phyloP scores from a whole-genome alignment of 2,888 invertebrate genomes.

The Lepidochrysops patricia region DNA sequence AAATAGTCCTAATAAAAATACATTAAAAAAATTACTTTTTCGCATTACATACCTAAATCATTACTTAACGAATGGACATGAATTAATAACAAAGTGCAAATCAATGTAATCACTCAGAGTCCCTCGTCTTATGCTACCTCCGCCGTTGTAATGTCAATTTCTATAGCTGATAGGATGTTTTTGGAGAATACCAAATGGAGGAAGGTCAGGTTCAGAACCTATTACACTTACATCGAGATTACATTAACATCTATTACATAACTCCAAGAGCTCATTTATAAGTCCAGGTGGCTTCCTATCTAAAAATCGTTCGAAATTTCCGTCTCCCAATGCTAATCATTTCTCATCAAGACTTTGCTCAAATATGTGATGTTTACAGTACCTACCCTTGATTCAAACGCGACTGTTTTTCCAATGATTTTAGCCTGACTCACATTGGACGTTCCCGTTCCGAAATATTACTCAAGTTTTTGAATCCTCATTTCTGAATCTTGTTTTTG shows the following conservation, averaged over 20 bases:
- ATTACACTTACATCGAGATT: constrained; percentile 1
- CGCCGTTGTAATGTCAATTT: background rate
- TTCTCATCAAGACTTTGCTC: no score
- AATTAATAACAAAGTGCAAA: background rate
- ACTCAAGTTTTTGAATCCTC: background rate
- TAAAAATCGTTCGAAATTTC: background rate
- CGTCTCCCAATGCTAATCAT: background rate
- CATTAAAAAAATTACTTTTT: background rate
- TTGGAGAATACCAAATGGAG: background rate
- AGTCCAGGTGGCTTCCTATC: background rate
- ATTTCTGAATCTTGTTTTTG: no score
- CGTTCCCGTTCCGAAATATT: no score
- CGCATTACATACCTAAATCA: no score
- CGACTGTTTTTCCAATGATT: background rate
- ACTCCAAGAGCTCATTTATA: background rate
- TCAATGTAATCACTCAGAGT: background rate
- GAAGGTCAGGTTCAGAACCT: background rate
- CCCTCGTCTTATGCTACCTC: background rate
- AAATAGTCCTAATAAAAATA: background rate
- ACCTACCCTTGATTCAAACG: no score
- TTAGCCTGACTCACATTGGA: background rate
- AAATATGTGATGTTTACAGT: no score
- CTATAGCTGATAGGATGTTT: background rate
- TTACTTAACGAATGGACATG: no score
- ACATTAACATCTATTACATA: background rate